Evolutionary conservation across 2,888 invertebrate species (phyloP).

Genomic region (Odiellus spinosus): DNA sequence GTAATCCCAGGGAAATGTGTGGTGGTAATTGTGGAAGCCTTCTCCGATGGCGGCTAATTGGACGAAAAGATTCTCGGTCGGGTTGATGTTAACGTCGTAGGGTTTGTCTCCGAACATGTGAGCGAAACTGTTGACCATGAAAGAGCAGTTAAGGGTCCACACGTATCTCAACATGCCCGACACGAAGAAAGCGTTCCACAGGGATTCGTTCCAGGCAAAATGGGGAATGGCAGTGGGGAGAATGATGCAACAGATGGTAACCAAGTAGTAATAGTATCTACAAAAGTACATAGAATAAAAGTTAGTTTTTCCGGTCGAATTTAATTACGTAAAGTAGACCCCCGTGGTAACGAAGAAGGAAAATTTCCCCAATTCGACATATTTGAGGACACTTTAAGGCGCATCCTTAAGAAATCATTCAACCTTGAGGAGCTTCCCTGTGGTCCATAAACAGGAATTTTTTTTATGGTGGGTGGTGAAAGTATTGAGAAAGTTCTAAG

Average conservation of each 20-base stretch:
- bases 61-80: constrained; percentile 8
- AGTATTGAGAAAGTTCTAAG: too few species aligned
- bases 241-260: neutral
- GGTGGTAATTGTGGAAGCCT: too few species aligned
- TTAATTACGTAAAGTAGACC: too few species aligned
- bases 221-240: neutral
- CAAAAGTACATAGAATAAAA: neutral
- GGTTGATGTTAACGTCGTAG: constrained; percentile 8
- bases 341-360: too few species aligned
- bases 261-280: neutral
- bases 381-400: too few species aligned
- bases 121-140: constrained; percentile 1
- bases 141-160: neutral
- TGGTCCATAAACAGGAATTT: too few species aligned
- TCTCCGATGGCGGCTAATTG: constrained; percentile 12
- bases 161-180: neutral
- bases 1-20: too few species aligned
- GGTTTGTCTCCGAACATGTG: neutral
- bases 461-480: too few species aligned
- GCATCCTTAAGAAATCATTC: too few species aligned
- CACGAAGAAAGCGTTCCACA: neutral
- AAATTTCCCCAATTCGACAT: too few species aligned
- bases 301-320: too few species aligned
- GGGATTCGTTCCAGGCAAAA: neutral
- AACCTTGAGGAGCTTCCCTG: too few species aligned